These are phyloP conservation scores for Zootoca vivipara DNA, from an alignment of 2,113 vertebrate species.

Conservation along the genomic window DNA sequence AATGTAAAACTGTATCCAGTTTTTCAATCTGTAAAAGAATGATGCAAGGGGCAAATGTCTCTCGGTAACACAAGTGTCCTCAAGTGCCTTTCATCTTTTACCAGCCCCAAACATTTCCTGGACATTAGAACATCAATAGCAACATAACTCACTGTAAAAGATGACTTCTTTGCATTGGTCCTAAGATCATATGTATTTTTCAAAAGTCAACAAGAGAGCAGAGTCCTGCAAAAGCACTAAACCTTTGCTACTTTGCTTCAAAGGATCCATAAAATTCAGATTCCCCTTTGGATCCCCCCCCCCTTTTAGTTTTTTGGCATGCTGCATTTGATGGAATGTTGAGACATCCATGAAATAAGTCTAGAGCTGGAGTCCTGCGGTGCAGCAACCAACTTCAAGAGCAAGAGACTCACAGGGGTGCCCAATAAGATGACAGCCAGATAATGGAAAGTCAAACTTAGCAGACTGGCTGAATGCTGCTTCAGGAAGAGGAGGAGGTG, in stretches of 20 bases:
- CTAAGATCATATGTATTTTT: slow-evolving; percentile 34
- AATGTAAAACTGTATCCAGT: neutral
- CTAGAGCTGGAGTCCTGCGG: neutral
- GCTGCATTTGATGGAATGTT: rapidly evolving
- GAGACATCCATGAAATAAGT: neutral
- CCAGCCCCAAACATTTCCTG: neutral
- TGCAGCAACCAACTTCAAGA: neutral
- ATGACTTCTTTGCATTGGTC: neutral
- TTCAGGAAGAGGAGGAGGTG: slow-evolving; percentile 1
- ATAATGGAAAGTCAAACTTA: neutral
- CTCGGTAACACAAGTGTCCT: neutral
- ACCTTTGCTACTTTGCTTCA: slow-evolving; percentile 34
- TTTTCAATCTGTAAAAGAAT: neutral
- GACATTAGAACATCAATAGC: slow-evolving; percentile 42
- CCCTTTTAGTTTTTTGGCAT: neutral
- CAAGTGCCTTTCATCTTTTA: slow-evolving; percentile 25
- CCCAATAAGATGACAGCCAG: neutral
- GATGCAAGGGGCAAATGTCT: slow-evolving; percentile 36
- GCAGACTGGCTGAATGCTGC: neutral
- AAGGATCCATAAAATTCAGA: slow-evolving; percentile 24
- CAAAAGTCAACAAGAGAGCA: slow-evolving; percentile 35
- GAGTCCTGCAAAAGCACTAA: slow-evolving; percentile 16
- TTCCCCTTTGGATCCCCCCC: neutral
- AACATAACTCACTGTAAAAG: neutral
- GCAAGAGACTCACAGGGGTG: neutral